Evolutionary conservation across 2,113 vertebrate species (phyloP).

Genomic region (Cochlearius cochlearius): DNA sequence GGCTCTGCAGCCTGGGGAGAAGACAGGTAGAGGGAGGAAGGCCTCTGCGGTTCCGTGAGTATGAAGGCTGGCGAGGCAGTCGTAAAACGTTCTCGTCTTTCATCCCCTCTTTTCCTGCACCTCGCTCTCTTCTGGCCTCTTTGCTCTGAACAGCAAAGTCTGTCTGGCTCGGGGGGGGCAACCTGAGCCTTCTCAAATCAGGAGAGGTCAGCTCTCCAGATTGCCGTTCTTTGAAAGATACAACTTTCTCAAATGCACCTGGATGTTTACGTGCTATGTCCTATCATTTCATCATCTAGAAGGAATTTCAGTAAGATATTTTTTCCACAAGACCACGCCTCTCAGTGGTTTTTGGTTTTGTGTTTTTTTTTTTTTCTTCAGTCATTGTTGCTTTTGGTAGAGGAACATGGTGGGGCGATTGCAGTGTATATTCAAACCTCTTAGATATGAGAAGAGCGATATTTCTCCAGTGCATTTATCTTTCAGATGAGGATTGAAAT

Average conservation of each 20-base stretch:
- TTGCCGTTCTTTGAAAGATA: background rate
- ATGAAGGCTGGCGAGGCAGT: background rate
- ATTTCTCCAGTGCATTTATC: background rate
- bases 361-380: background rate
- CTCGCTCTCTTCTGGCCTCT: background rate
- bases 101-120: background rate
- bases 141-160: background rate
- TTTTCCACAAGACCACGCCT: background rate
- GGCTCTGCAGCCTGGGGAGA: background rate
- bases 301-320: background rate
- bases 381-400: background rate
- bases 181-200: background rate
- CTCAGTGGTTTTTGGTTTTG: no score
- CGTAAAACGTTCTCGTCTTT: background rate
- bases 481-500: conserved; percentile 6
- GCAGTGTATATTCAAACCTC: background rate
- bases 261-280: background rate
- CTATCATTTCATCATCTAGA: background rate
- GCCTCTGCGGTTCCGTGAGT: background rate
- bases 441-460: background rate
- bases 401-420: background rate
- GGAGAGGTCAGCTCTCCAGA: background rate
- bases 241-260: background rate
- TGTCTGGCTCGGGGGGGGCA: background rate
- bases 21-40: fast-evolving